Evolutionary conservation across 2,797 vertebrate genomes (phyloP), one percentile per base, ranked within the genome.

Genomic region (Chiroxiphia lanceolata): DNA sequence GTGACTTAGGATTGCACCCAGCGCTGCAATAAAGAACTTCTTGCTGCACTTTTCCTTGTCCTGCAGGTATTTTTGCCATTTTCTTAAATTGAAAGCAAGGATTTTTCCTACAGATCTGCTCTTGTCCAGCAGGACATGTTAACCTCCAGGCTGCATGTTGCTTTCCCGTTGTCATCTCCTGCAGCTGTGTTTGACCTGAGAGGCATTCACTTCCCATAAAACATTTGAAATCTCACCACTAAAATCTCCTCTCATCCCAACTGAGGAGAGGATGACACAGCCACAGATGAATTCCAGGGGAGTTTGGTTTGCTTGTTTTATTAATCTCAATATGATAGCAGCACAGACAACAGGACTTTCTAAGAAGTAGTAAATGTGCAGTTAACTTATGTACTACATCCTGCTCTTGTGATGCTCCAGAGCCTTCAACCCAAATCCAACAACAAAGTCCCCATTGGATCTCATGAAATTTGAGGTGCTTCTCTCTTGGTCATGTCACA

Each of bases 41-140:
- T 40, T 40, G 40, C 40, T 40, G 40, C 40, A 40, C 40, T 15
- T 40, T 40, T 40, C 40, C 40, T 40, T 40, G 40, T 40, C 40
- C 40, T 40, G 40, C 13, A 40, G 40, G 40, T 40, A 40, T 40
- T 40, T 15, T 40, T 40, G 40, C 40, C 40, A 40, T 15, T 40
- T 40, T 40, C 40, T 40, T 15, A 40, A 40, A 40, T 14, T 40
- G 40, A 40, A 40, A 40, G 40, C 40, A 40, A 40, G 40, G 40
- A 40, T 40, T 40, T 40, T 40, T 40, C 40, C 40, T 40, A 40
- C 40, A 40, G 40, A 40, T 54, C 74, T 69, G 38, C 19, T 83
- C 23, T 10, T 4, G 9, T 19, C 54, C 10, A 59, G 48, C n/a
- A 51, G 0, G 0, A 76, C 1, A 1, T 13, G 14, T 29, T 64